Conservation (phyloP, 2,797 vertebrate genomes). For the Huso huso region DNA sequence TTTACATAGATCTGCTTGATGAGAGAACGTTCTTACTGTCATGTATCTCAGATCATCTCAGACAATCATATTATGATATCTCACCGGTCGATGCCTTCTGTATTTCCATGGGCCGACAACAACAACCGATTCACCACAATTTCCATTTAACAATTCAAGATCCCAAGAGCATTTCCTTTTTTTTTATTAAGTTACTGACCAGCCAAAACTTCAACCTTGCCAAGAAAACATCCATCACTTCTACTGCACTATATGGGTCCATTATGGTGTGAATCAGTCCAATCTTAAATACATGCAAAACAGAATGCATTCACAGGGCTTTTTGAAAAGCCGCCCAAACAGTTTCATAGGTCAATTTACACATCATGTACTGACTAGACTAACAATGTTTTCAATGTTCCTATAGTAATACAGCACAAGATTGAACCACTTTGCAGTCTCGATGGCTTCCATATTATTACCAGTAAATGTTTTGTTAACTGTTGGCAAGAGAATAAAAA, state of each 20-base stretch:
- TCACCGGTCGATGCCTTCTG: too few species aligned
- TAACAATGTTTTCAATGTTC: neutral
- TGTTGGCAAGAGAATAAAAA: conserved; percentile 54
- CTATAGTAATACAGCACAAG: neutral
- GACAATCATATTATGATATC: too few species aligned
- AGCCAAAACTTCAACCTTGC: neutral
- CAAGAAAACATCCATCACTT: neutral
- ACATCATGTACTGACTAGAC: neutral
- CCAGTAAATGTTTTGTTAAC: conserved; percentile 52
- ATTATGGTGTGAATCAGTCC: neutral
- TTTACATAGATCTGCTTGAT: too few species aligned
- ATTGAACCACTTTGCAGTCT: conserved; percentile 22
- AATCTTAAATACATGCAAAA: neutral
- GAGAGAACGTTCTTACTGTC: too few species aligned
- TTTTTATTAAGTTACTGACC: neutral
- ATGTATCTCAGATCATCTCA: too few species aligned
- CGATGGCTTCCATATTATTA: conserved; percentile 51
- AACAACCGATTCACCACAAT: too few species aligned
- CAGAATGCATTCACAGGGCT: neutral
- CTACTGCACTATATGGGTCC: neutral
- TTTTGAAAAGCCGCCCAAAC: neutral
- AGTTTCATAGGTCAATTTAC: neutral
- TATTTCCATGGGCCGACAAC: too few species aligned
- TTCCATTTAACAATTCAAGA: too few species aligned
- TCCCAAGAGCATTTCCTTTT: neutral